Conservation (phyloP, 2,888 invertebrate genomes). For the Zonitis immaculata region DNA sequence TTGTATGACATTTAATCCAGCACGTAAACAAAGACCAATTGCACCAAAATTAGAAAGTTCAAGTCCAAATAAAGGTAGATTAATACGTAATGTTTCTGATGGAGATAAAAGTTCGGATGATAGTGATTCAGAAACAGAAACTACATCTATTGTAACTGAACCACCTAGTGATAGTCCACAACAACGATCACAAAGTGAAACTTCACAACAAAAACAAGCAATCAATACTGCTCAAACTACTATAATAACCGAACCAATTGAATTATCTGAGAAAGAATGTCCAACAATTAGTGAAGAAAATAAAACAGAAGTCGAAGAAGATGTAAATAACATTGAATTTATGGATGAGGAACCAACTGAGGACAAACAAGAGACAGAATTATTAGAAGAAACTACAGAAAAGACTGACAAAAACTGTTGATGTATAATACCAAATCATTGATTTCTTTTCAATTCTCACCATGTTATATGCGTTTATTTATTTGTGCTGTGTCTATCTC, state of each 20-base stretch:
- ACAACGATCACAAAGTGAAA: not conserved
- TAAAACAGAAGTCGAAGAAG: not conserved
- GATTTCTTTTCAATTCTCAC: not conserved
- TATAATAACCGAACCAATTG: not conserved
- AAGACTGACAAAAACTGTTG: constrained; percentile 15
- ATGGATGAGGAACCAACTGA: not conserved
- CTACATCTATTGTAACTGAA: constrained; percentile 16
- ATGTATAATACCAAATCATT: not conserved
- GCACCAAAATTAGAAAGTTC: constrained; percentile 59
- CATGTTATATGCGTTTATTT: constrained; percentile 1
- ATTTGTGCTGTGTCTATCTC: constrained; percentile 1
- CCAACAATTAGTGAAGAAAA: not conserved
- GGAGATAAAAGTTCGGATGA: constrained; percentile 40
- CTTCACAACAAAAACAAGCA: not conserved
- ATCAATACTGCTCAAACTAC: not conserved
- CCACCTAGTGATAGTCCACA: constrained; percentile 8
- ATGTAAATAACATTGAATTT: not conserved
- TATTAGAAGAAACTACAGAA: constrained; percentile 2
- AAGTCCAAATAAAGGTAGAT: constrained; percentile 11
- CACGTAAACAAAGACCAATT: constrained; percentile 78
- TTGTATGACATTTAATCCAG: constrained; percentile 80
- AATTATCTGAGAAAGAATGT: not conserved
- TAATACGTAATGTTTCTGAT: constrained; percentile 34
- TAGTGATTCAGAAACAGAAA: constrained; percentile 32
- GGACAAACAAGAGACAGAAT: not conserved